Evolutionary conservation across 2,113 vertebrate genomes (phyloP), one percentile per base, ranked within the genome.

Genomic region (Calyptommatus sinebrachiatus): DNA sequence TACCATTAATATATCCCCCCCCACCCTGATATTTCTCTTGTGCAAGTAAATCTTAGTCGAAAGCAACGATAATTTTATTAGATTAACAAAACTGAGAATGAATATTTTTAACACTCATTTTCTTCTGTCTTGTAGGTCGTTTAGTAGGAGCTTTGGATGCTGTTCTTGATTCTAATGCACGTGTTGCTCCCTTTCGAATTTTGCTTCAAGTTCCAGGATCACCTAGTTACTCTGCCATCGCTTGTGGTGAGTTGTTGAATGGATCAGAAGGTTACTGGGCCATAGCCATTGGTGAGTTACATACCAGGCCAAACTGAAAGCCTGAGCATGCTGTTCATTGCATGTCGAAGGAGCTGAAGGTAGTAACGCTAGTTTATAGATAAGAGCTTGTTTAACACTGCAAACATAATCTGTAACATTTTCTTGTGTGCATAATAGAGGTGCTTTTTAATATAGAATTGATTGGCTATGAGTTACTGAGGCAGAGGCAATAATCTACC

Each of bases 131-230:
- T 76, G 14, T 62, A 99, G 98, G 98, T 92, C 95, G 99, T 88
- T 92, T 99, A 89, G 98, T 99, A 11, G 98, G 98, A 7, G 98
- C 98, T 1, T 90, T 99, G 92, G 98, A 99, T 0, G 96, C 97
- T 0, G 96, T 99, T 84, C 88, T 99, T 93, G 98, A 99, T 90
- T 99, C 98, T 67, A 99, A 95, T 0, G 98, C 98, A 1, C 94
- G 98, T 0, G 96, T 97, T 0, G 95, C 97, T 3, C 98, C 98
- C 0, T 99, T 98, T 87, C 95, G 98, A 74, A 98, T 99, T 87
- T 95, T 99, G 75, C 96, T 98, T 22, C 97, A 98, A 90, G 95
- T 99, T n/a, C 97, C 98, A 0, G 96, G 97, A 78, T 97, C 97
- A 26, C 97, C 97, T 93, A 93, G 96, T 91, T 98, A 97, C 95